A percentile compares a stretch with the other conserved stretches of the same genome.
These are phyloP conservation scores for Pristionchus maxplancki DNA, from an alignment of 2,888 invertebrate species.

Conservation along the genomic window DNA sequence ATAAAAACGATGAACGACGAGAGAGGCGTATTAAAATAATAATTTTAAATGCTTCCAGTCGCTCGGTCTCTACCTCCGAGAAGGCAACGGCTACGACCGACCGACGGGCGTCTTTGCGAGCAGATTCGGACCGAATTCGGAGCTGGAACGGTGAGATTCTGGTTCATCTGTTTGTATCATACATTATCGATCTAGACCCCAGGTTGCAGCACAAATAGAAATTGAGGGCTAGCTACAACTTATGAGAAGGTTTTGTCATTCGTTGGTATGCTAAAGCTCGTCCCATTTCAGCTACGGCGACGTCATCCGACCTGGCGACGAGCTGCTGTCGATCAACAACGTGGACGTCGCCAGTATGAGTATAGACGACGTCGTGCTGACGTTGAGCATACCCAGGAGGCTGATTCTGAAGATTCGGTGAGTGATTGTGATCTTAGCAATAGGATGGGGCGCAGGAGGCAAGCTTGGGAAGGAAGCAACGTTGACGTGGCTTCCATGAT, in stretches of 20 bases:
- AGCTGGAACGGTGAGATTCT: slow-evolving; percentile 68
- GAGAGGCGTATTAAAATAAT: too few species aligned
- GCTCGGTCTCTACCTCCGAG: slow-evolving; percentile 94
- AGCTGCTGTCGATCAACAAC: slow-evolving; percentile 96
- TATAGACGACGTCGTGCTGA: slow-evolving; percentile 97
- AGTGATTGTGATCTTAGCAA: too few species aligned
- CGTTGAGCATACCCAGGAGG: slow-evolving; percentile 98
- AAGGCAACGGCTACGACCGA: slow-evolving; percentile 97
- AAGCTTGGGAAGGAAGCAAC: too few species aligned
- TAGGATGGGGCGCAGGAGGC: too few species aligned
- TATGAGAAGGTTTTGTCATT: too few species aligned
- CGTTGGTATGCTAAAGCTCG: too few species aligned
- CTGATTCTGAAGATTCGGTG: slow-evolving; percentile 92
- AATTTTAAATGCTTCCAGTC: too few species aligned
- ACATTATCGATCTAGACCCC: not conserved
- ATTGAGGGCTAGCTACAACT: too few species aligned
- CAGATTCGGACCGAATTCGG: slow-evolving; percentile 87
- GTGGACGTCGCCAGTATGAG: slow-evolving; percentile 93
- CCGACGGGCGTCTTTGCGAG: slow-evolving; percentile 98
- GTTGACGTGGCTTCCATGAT: too few species aligned
- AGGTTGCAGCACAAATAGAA: too few species aligned
- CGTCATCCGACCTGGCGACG: slow-evolving; percentile 95
- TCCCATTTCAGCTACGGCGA: slow-evolving; percentile 90
- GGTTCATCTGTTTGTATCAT: too few species aligned
- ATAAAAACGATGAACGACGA: too few species aligned